These are phyloP conservation scores for Drosophila rhopaloa DNA, from an alignment of 1,140 invertebrate species.

Conservation along the genomic window DNA sequence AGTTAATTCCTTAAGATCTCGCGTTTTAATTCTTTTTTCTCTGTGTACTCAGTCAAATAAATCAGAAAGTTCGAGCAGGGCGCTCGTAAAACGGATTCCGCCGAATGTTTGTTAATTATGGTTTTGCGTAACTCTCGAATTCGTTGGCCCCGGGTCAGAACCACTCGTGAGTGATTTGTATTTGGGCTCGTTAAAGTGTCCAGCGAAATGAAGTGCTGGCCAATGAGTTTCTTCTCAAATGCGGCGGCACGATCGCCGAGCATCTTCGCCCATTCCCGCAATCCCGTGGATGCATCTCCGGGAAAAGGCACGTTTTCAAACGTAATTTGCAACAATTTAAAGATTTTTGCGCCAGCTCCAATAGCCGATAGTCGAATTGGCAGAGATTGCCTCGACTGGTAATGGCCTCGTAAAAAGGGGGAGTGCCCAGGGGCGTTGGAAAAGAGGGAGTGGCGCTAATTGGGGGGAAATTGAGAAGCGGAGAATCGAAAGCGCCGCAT, in stretches of 20 bases:
- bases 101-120: constrained; percentile 80
- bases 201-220: constrained; percentile 63
- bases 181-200: constrained; percentile 79
- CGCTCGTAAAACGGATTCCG: constrained; percentile 72
- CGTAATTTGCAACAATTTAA: constrained; percentile 82
- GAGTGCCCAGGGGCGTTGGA: neutral
- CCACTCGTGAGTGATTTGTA: constrained; percentile 74
- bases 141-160: constrained; percentile 42
- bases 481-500: constrained; percentile 20
- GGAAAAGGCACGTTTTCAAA: constrained; percentile 75
- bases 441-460: constrained; percentile 27
- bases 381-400: constrained; percentile 50
- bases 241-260: constrained; percentile 69
- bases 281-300: constrained; percentile 45
- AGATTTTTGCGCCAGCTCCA: constrained; percentile 74
- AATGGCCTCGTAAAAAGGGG: constrained; percentile 50
- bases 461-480: constrained; percentile 32
- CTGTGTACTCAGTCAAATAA: constrained; percentile 46
- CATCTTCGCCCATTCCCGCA: constrained; percentile 33
- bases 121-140: constrained; percentile 76
- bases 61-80: constrained; percentile 54
- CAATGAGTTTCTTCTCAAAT: constrained; percentile 64
- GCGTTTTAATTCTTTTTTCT: neutral
- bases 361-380: constrained; percentile 58
- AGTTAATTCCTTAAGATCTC: neutral